Base-by-base conservation (phyloP, 2,888 invertebrate genomes). In the Branchipolynoe longqiensis region DNA sequence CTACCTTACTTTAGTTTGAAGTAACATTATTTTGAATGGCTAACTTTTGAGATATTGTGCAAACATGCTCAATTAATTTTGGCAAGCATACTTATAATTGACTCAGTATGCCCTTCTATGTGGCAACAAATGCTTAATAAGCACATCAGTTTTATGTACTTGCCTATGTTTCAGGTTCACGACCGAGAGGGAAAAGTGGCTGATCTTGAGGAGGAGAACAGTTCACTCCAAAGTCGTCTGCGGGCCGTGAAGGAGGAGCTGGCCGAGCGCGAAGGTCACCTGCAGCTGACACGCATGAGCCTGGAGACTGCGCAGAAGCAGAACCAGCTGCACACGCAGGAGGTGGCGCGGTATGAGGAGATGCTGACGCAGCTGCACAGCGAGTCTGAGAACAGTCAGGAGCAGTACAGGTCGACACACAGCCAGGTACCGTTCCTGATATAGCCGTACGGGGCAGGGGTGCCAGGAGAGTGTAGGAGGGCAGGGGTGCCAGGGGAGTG, bases 301-400 rank as follows among this genome's bases (percentile, higher is more conserved):
- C 89, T 93, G 40, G 91, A 92, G 85, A 90, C 92, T 28, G 90
- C 90, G 56, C 92, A 93, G 88, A 92, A 93, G 89, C 93, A 93
- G 87, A 89, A 89, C 25, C 89, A 89, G 73, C 91, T 92, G 40
- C 92, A 92, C 85, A 84, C 90, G 81, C 92, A 92, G 83, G 93
- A 93, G 91, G 92, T 93, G 64, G 88, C 89, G 12, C 88, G 91
- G 38, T 93, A 93, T 87, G 93, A 93, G 85, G 92, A 92, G 85
- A 91, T 91, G 1, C 85, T 93, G 58, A 89, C 90, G n/a, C 91
- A 92, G 86, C 88, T 93, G 40, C 92, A 93, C 86, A 86, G 89
- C 25, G 92, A 92, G 41, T 88, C 92, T 22, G 93, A 93, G 84
- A 90, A 91, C 84, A 89, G 89, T 59, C 91, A 93, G 87, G 91